Conservation (phyloP, 2,888 invertebrate species). For the Nysson spinosus region DNA sequence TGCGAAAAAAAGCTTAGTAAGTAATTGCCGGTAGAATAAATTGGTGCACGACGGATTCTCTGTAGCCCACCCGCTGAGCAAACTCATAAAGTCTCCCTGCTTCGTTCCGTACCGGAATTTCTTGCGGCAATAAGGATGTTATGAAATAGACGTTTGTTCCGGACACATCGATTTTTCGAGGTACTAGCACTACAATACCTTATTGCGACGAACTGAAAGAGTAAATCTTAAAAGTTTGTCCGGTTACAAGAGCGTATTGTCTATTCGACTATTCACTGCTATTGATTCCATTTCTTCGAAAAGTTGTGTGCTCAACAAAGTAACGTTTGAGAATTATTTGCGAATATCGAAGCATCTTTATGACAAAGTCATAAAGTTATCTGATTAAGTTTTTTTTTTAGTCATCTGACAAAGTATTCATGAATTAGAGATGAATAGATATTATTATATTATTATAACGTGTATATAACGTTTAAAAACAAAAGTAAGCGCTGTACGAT, state of each 20-base stretch:
- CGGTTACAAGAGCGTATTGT: background rate
- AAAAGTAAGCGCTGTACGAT: no score
- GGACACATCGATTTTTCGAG: slow-evolving; percentile 13
- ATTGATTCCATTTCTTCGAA: background rate
- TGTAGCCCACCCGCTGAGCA: slow-evolving; percentile 5
- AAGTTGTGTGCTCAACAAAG: background rate
- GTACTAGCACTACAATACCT: slow-evolving; percentile 6
- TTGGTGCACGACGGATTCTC: slow-evolving; percentile 25
- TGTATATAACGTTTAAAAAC: no score
- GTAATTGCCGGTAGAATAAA: slow-evolving; percentile 41
- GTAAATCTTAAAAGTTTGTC: slow-evolving; percentile 35
- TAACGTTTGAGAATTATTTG: slow-evolving; percentile 3
- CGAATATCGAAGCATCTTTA: background rate
- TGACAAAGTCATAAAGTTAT: no score
- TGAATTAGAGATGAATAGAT: no score
- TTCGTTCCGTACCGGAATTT: slow-evolving; percentile 6
- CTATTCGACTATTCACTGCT: background rate
- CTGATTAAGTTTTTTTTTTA: no score
- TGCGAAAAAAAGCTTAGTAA: slow-evolving; percentile 6
- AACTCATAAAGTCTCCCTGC: slow-evolving; percentile 22
- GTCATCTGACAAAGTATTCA: no score
- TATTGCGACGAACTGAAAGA: slow-evolving; percentile 27
- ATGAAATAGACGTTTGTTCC: slow-evolving; percentile 45
- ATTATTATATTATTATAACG: no score
- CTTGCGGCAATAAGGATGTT: slow-evolving; percentile 16